Evolutionary conservation across 2,113 vertebrate genomes (phyloP).

Genomic region (Indri indri): DNA sequence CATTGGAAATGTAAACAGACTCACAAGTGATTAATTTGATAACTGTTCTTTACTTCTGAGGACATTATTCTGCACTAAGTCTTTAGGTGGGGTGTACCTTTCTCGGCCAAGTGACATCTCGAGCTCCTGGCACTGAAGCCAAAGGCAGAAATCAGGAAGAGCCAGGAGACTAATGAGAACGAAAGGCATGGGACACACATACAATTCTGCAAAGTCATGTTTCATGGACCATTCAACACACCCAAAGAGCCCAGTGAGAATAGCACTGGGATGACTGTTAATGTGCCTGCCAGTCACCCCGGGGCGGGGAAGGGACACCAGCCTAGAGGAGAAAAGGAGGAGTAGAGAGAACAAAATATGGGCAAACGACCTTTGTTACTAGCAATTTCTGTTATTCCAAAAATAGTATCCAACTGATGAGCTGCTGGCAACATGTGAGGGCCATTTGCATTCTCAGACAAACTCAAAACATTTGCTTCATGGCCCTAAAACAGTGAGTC

Average conservation of each 20-base stretch:
- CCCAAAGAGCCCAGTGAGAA: background rate
- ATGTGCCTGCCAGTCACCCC: background rate
- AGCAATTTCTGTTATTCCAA: background rate
- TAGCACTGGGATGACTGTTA: too few species aligned
- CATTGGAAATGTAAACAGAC: conserved; percentile 18
- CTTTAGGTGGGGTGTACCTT: background rate
- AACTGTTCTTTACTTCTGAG: background rate
- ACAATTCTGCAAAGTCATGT: background rate
- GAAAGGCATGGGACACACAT: background rate
- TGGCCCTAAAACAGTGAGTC: background rate
- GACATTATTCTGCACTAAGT: background rate
- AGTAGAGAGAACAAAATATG: background rate
- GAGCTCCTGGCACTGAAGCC: background rate
- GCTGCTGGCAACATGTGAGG: background rate
- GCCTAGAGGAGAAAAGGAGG: background rate
- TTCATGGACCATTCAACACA: background rate
- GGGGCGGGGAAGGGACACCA: background rate
- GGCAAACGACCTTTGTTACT: background rate
- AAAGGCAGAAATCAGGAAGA: background rate
- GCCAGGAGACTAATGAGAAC: background rate
- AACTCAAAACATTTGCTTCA: background rate
- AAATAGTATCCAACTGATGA: background rate
- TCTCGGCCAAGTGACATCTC: background rate
- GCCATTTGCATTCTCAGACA: background rate
- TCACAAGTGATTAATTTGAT: background rate